Conservation (phyloP, 2,113 vertebrate genomes). For the Aleadryas rufinucha region DNA sequence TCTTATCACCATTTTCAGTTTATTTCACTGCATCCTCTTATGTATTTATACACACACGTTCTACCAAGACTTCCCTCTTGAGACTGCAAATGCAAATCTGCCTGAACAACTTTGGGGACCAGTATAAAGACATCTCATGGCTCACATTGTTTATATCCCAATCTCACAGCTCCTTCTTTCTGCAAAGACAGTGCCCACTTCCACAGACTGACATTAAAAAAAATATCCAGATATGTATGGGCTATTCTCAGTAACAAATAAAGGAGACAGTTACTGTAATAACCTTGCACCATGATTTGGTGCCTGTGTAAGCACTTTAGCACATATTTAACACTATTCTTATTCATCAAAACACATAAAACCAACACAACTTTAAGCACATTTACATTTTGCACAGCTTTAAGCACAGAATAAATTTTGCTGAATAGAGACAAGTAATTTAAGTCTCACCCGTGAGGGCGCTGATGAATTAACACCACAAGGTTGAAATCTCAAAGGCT, state of each 20-base stretch:
- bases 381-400: not conserved
- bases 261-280: not conserved
- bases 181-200: not conserved
- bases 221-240: no score
- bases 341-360: not conserved
- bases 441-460: rapidly evolving
- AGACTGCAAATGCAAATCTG: not conserved
- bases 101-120: not conserved
- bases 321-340: not conserved
- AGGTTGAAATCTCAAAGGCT: not conserved
- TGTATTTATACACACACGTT: not conserved
- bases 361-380: not conserved
- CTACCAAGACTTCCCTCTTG: not conserved
- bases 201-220: not conserved
- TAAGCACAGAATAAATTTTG: not conserved
- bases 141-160: not conserved
- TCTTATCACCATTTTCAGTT: not conserved
- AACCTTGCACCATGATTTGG: not conserved
- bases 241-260: not conserved
- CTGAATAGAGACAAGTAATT: not conserved
- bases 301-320: not conserved
- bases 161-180: not conserved
- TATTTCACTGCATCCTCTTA: not conserved
- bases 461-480: not conserved
- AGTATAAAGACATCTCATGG: not conserved